A percentile compares a stretch with the other conserved stretches of the same genome.
Conservation (phyloP, 2,113 vertebrate species). For the Notiomystis cincta region DNA sequence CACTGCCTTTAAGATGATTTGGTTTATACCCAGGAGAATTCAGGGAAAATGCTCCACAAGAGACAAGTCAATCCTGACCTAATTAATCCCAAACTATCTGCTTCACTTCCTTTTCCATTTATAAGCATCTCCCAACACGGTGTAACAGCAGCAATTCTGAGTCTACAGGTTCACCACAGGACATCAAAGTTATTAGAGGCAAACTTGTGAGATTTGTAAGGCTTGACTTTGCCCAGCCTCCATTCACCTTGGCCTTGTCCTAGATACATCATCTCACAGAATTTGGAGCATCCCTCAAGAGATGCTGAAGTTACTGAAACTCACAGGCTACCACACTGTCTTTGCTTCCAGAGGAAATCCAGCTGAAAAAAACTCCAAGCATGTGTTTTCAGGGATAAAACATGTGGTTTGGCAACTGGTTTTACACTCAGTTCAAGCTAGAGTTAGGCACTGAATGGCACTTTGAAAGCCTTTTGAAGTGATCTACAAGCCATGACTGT, state of each 20-base stretch:
- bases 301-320: neutral
- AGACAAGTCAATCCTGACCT: neutral
- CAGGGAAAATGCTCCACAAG: neutral
- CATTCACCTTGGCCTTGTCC: neutral
- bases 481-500: neutral
- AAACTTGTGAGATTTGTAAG: neutral
- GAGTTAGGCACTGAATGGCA: neutral
- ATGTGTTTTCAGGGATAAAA: neutral
- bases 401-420: neutral
- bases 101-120: neutral
- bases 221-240: neutral
- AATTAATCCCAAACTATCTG: neutral
- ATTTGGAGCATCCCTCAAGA: neutral
- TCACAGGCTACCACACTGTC: neutral
- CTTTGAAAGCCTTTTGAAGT: neutral
- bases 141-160: neutral
- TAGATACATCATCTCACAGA: neutral
- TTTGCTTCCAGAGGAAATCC: neutral
- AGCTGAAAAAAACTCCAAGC: neutral
- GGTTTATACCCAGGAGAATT: neutral
- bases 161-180: neutral
- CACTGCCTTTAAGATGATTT: neutral
- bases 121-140: accelerated
- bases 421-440: neutral
- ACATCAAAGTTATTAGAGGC: neutral